Base-by-base conservation (phyloP, 2,888 invertebrate genomes). In the Tipula lateralis region DNA sequence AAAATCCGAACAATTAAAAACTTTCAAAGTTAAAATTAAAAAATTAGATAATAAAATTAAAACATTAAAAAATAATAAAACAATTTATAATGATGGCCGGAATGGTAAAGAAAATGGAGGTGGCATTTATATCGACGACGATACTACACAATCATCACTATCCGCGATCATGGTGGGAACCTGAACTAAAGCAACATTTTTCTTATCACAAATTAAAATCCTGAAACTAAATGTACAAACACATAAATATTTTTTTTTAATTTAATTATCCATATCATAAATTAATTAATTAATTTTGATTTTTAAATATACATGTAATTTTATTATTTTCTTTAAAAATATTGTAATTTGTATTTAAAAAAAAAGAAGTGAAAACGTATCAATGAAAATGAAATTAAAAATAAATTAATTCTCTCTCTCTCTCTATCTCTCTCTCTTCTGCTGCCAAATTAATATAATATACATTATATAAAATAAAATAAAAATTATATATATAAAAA, bases 31-130 rank as follows among this genome's bases (percentile, higher is more conserved):
- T n/a, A 44, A 44, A 84, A 50, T 30, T 50, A 44, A 29, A 84
- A 44, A 84, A 50, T 34, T 34, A 29, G 29, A 84, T 30, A 84
- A 84, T 44, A 89, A 94, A 93, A 88, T 91, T 89, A 88, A 88
- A 86, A 81, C 19, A 29, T 19, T 82, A 30, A 82, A 82, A 82
- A 82, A 30, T 30, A 29, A n/a, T 82, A 30, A 30, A 30, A 7
- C 30, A 32, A 50, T 24, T 83, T 24, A 24, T 1, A 83, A 83
- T 83, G 34, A 83, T 83, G 39, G 39, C 39, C 32, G 24, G n/a
- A 83, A 83, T 34, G 44, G 16, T 50, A 84, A 50, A 34, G 29
- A 50, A 84, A 84, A 44, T 29, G 44, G 66, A 24, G 66, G 66
- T 7, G 66, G 3, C 12, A 13, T 50, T 24, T 24, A 29, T 29